A percentile compares a stretch with the other conserved stretches of the same genome.
These are phyloP conservation scores for Cheiracanthium punctorium DNA, from an alignment of 2,888 invertebrate species.

Conservation along the genomic window DNA sequence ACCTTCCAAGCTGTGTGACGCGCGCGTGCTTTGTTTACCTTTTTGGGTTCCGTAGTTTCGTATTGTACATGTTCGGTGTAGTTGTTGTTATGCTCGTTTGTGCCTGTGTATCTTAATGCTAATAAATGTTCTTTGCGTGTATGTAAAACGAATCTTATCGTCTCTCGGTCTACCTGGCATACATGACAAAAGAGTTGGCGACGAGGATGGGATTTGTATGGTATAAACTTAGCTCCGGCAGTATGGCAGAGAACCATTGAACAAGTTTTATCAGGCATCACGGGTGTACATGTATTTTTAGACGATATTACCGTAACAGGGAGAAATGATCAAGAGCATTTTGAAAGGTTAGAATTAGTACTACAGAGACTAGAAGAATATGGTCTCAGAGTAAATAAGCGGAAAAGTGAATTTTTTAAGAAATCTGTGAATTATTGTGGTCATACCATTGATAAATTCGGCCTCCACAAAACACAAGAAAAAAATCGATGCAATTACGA, in stretches of 20 bases:
- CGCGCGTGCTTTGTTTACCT: slow-evolving; percentile 28
- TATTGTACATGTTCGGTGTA: slow-evolving; percentile 40
- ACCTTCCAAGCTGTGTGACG: slow-evolving; percentile 45
- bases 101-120: slow-evolving; percentile 42
- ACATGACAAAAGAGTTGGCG: slow-evolving; percentile 50
- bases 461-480: slow-evolving; percentile 48
- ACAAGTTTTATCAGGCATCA: too few relatives aligned
- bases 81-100: slow-evolving; percentile 43
- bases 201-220: slow-evolving; percentile 43
- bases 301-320: too few relatives aligned
- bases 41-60: slow-evolving; percentile 27
- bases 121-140: slow-evolving; percentile 47
- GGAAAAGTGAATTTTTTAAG: too few relatives aligned
- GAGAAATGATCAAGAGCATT: too few relatives aligned
- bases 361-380: too few relatives aligned
- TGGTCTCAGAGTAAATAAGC: too few relatives aligned
- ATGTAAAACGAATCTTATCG: slow-evolving; percentile 49
- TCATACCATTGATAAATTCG: slow-evolving; percentile 45
- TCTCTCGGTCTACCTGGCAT: slow-evolving; percentile 50
- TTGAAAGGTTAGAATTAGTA: too few relatives aligned
- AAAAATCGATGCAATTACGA: slow-evolving; percentile 42
- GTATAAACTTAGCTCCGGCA: slow-evolving; percentile 73
- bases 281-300: too few relatives aligned
- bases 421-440: slow-evolving; percentile 49
- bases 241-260: slow-evolving; percentile 74